Evolutionary conservation across 1,140 invertebrate species (phyloP).

Genomic region (Plectrocnemia conspersa): DNA sequence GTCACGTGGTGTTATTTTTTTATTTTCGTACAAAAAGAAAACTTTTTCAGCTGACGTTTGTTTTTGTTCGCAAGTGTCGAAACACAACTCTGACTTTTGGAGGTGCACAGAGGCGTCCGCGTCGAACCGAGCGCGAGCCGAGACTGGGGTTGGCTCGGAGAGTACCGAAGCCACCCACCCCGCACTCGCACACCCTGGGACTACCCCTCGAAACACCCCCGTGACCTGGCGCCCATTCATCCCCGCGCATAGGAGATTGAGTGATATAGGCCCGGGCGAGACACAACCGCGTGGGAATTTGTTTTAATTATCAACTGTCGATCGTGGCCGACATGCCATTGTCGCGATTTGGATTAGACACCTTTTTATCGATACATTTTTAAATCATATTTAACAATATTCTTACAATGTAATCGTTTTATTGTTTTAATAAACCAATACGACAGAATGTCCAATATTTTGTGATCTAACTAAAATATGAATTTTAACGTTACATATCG

Average conservation of each 20-base stretch:
- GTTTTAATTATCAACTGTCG: constrained; percentile 30
- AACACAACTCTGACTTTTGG: constrained; percentile 1
- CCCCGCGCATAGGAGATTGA: constrained; percentile 24
- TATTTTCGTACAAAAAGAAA: not conserved
- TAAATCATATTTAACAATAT: not conserved
- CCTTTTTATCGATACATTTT: not conserved
- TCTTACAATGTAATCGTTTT: no score
- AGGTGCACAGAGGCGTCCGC: constrained; percentile 20
- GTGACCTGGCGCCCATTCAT: constrained; percentile 6
- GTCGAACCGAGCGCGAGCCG: constrained; percentile 22
- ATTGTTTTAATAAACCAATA: no score
- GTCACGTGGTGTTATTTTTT: no score
- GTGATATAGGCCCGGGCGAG: constrained; percentile 11
- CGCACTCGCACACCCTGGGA: not conserved
- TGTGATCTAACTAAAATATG: no score
- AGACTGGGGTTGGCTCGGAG: constrained; percentile 26
- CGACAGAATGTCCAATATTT: no score
- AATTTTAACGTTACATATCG: no score
- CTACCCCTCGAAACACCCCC: not conserved
- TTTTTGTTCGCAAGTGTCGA: not conserved
- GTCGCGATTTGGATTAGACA: not conserved
- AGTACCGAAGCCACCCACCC: constrained; percentile 3
- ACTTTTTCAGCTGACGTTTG: not conserved
- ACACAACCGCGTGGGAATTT: constrained; percentile 16
- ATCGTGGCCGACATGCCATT: not conserved